Evolutionary conservation across 2,113 vertebrate genomes (phyloP).

Genomic region (Okapia johnstoni): DNA sequence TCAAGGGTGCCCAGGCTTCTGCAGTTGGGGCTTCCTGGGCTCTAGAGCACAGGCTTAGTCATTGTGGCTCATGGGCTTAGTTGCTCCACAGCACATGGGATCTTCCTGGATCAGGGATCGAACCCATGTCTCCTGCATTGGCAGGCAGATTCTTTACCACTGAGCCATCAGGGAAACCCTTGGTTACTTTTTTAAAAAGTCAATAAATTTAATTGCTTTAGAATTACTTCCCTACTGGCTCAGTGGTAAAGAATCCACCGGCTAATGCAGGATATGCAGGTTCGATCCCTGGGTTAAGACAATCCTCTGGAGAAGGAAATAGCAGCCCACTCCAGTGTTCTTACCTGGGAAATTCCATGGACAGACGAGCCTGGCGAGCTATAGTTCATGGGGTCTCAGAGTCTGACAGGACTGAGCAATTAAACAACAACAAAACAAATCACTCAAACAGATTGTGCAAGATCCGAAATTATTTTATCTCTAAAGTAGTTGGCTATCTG

Average conservation of each 20-base stretch:
- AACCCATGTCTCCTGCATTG: neutral
- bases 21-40: neutral
- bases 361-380: neutral
- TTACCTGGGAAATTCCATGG: neutral
- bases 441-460: neutral
- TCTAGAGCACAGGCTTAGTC: neutral
- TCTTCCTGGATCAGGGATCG: neutral
- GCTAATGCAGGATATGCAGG: neutral
- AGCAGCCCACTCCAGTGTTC: neutral
- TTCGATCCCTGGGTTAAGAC: neutral
- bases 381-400: neutral
- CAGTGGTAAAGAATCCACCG: neutral
- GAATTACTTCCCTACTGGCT: neutral
- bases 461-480: conserved; percentile 5
- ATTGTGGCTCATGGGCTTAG: neutral
- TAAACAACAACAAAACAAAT: neutral
- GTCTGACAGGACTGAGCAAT: neutral
- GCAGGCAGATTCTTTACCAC: neutral
- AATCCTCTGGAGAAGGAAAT: neutral
- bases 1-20: neutral
- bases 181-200: neutral
- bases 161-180: neutral
- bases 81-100: neutral
- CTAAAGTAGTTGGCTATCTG: neutral
- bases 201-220: neutral